phyloP scores from a whole-genome alignment of 2,797 vertebrate species.

The Pogoniulus pusillus region DNA sequence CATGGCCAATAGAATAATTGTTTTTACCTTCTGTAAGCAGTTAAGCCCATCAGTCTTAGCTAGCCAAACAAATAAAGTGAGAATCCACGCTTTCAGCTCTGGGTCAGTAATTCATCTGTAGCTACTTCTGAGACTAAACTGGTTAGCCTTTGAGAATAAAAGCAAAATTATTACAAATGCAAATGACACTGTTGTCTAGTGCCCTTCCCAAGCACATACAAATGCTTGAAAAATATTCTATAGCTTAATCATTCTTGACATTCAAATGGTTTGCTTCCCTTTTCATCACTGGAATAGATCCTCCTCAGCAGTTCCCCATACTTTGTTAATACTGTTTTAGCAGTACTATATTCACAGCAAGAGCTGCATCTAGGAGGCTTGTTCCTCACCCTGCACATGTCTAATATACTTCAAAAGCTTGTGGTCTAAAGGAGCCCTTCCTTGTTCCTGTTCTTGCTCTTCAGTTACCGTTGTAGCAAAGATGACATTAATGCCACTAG shows the following conservation, averaged over 20 bases:
- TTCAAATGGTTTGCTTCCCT: not conserved
- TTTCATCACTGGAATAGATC: not conserved
- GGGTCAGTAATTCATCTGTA: not conserved
- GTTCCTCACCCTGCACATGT: not conserved
- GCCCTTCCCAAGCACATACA: not conserved
- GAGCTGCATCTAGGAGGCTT: not conserved
- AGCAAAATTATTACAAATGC: not conserved
- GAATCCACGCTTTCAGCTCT: not conserved
- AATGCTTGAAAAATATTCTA: not conserved
- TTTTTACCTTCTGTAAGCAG: not conserved
- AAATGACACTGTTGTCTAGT: not conserved
- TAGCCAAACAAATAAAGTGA: not conserved
- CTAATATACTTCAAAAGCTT: not conserved
- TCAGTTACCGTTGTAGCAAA: not conserved
- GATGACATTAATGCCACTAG: not conserved
- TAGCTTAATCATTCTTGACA: not conserved
- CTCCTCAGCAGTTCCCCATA: not conserved
- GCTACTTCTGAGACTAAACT: not conserved
- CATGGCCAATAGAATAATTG: not conserved
- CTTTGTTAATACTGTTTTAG: not conserved
- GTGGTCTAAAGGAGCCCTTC: not conserved
- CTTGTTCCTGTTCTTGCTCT: not conserved
- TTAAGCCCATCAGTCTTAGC: not conserved
- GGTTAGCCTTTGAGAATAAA: not conserved
- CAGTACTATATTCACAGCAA: not conserved